Evolutionary conservation across 2,888 invertebrate genomes (phyloP).

Genomic region (Megalurothrips usitatus): DNA sequence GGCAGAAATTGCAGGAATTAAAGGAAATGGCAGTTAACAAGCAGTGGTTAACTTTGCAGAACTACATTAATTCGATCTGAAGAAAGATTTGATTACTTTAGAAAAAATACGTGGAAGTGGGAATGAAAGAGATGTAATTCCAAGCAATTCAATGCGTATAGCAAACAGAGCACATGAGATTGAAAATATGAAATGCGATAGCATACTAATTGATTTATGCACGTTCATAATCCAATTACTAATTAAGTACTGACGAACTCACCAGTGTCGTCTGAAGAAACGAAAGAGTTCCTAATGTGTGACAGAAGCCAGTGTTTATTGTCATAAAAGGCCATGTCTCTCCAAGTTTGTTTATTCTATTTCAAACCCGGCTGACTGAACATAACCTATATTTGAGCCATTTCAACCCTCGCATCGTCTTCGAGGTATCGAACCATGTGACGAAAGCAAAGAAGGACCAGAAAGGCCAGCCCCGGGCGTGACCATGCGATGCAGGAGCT

Average conservation of each 20-base stretch:
- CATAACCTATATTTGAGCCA: neutral
- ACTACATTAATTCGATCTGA: too few species aligned
- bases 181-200: neutral
- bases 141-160: neutral
- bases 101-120: neutral
- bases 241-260: slow-evolving; percentile 36
- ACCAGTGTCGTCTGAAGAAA: slow-evolving; percentile 90
- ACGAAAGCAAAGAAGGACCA: too few species aligned
- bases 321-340: slow-evolving; percentile 89
- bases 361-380: neutral
- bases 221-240: too few species aligned
- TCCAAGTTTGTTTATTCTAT: neutral
- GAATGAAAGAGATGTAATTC: neutral
- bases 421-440: neutral
- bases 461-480: too few species aligned
- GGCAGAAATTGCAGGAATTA: neutral
- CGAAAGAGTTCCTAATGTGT: slow-evolving; percentile 90
- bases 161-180: neutral
- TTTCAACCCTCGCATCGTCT: neutral
- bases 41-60: too few species aligned
- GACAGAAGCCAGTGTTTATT: slow-evolving; percentile 89
- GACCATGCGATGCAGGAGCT: too few species aligned
- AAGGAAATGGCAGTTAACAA: neutral
- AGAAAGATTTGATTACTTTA: neutral
- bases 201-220: slow-evolving; percentile 43